These are phyloP conservation scores for Brenthis ino DNA, from an alignment of 2,888 invertebrate genomes.

Conservation along the genomic window DNA sequence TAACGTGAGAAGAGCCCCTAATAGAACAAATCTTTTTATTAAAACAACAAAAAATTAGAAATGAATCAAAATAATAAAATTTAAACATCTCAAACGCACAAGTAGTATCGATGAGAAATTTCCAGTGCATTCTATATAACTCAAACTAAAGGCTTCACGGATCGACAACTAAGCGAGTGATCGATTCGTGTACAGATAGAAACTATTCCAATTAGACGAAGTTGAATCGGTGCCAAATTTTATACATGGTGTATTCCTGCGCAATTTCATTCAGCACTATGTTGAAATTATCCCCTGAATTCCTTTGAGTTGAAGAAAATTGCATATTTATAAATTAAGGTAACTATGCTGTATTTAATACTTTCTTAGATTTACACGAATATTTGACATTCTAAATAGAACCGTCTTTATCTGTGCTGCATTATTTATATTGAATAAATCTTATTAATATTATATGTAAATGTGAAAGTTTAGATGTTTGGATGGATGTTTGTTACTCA, in stretches of 20 bases:
- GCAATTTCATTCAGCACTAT: not conserved
- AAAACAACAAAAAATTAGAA: too few relatives aligned
- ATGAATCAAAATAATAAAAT: too few relatives aligned
- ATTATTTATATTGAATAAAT: not conserved
- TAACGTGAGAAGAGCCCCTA: too few relatives aligned
- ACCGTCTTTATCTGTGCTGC: not conserved
- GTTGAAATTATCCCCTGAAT: not conserved
- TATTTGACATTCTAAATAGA: too few relatives aligned
- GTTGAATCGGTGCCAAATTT: slow-evolving; percentile 26
- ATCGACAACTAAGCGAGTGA: not conserved
- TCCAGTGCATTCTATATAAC: too few relatives aligned
- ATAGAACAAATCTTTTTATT: too few relatives aligned
- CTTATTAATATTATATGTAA: too few relatives aligned
- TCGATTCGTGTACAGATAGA: slow-evolving; percentile 11
- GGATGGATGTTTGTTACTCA: too few relatives aligned
- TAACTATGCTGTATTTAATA: not conserved
- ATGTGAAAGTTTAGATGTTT: too few relatives aligned
- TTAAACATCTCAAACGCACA: too few relatives aligned
- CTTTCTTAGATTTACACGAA: too few relatives aligned
- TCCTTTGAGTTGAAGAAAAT: not conserved
- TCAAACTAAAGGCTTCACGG: not conserved
- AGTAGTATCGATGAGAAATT: too few relatives aligned
- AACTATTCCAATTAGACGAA: slow-evolving; percentile 25
- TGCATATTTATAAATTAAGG: not conserved
- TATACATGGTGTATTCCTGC: not conserved